Conservation (phyloP, 2,113 vertebrate genomes). For the Tupaia tana region DNA sequence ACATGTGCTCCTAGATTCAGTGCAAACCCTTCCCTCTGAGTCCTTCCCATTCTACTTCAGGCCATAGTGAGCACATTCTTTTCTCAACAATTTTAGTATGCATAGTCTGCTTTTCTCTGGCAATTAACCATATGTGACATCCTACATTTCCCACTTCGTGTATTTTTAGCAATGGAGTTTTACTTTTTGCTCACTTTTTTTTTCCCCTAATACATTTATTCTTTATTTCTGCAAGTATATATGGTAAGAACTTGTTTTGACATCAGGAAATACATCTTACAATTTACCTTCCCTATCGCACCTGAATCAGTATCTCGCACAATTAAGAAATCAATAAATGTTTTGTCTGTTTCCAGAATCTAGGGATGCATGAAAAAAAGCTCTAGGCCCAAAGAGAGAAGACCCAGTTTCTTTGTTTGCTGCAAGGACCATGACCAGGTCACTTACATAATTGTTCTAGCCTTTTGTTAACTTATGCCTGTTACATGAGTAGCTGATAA, state of each 20-base stretch:
- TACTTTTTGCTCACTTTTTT: neutral
- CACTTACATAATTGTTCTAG: neutral
- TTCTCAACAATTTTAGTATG: conserved; percentile 9
- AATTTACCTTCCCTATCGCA: neutral
- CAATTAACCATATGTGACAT: conserved; percentile 35
- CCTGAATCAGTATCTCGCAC: neutral
- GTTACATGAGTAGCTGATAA: neutral
- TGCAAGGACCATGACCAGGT: neutral
- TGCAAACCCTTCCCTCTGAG: neutral
- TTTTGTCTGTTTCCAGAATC: neutral
- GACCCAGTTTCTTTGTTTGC: neutral
- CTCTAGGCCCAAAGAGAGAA: neutral
- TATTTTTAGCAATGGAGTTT: conserved; percentile 12
- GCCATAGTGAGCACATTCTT: neutral
- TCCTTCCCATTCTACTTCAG: neutral
- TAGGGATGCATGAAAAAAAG: neutral
- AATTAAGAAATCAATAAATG: conserved; percentile 32
- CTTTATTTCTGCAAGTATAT: neutral
- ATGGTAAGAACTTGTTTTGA: neutral
- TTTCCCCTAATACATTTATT: neutral
- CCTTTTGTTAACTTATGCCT: neutral
- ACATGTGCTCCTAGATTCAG: neutral
- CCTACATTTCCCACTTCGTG: neutral
- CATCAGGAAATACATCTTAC: neutral
- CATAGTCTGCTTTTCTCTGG: neutral